Base-by-base conservation (phyloP, 1,140 invertebrate species). In the Calycopis cecrops region DNA sequence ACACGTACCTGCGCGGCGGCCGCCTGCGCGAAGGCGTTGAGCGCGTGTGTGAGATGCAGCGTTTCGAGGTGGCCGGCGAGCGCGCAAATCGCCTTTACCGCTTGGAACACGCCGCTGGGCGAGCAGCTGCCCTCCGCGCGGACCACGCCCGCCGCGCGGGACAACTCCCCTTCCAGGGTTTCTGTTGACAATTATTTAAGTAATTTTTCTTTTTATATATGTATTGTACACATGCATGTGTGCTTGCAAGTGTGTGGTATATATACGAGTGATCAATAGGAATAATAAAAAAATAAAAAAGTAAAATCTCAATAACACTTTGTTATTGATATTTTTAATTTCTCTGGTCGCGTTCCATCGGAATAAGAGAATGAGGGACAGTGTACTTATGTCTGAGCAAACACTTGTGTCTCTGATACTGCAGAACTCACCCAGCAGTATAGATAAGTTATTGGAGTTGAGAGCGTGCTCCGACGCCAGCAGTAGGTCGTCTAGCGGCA, bases 51-150 rank as follows among this genome's bases (percentile, higher is more conserved):
- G 1, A 97, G 91, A 69, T 97, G 95, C 44, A 93, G 82, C 0
- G 96, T 98, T 85, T 98, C 95, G 2, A 98, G 91, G 55, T 93
- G 93, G 9, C 95, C 95, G 60, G 98, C 92, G 17, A 97, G 85
- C 18, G 95, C 92, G 76, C 96, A 97, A 8, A 99, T 93, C 0
- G 95, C 96, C 87, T 98, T 99, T 0, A 98, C 94, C 0, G 96
- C 93, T 83, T 99, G 97, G 14, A 94, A 90, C 40, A 97, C 92
- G 14, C 92, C 87, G 28, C 89, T 58, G 59, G 90, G 71, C 51
- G 88, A 71, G 63, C 86, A 61, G 57, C 63, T 55, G 61, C 90
- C 89, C 76, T 89, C 88, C 52, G 91, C 91, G 38, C 90, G 79
- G 0, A 90, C 90, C 28, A 90, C 90, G 42, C 88, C 91, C 75